Percentiles rank a stretch among this genome's conserved stretches.
phyloP scores from a whole-genome alignment of 2,888 invertebrate species.

The Ochropleura plecta region DNA sequence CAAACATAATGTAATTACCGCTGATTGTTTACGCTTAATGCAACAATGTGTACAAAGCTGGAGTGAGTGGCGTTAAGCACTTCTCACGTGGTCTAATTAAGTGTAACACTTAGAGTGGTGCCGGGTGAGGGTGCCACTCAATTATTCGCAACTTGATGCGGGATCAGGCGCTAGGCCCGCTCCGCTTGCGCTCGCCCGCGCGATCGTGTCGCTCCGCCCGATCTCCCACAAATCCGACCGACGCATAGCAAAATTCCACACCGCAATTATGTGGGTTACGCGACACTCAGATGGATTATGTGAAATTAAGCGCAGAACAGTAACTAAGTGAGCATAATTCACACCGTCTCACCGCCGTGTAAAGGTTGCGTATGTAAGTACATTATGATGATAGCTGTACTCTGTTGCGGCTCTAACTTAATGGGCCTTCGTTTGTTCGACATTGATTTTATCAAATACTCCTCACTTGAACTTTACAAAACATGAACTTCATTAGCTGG shows the following conservation, averaged over 20 bases:
- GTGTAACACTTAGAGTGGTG: conserved; percentile 82
- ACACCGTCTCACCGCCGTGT: conserved; percentile 72
- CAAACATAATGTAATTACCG: conserved; percentile 66
- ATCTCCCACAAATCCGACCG: conserved; percentile 78
- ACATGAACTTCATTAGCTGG: conserved; percentile 32
- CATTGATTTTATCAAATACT: conserved; percentile 40
- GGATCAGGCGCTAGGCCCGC: conserved; percentile 76
- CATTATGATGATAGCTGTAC: conserved; percentile 40
- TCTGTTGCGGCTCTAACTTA: conserved; percentile 19
- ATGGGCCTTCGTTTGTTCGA: conserved; percentile 36
- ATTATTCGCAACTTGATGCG: conserved; percentile 88
- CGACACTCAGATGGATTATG: conserved; percentile 87
- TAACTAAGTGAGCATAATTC: conserved; percentile 85
- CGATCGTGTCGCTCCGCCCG: conserved; percentile 39
- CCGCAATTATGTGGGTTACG: conserved; percentile 85
- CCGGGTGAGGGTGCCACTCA: conserved; percentile 81
- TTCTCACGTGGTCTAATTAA: conserved; percentile 88
- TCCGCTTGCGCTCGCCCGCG: conserved; percentile 39
- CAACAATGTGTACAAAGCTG: conserved; percentile 78
- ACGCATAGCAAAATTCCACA: conserved; percentile 82
- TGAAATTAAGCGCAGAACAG: conserved; percentile 84
- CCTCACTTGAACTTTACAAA: conserved; percentile 13
- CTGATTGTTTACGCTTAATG: conserved; percentile 79
- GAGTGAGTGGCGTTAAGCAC: conserved; percentile 77
- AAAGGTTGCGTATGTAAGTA: conserved; percentile 35